These are phyloP conservation scores for Zophobas morio DNA, from an alignment of 1,140 invertebrate species.

Conservation along the genomic window DNA sequence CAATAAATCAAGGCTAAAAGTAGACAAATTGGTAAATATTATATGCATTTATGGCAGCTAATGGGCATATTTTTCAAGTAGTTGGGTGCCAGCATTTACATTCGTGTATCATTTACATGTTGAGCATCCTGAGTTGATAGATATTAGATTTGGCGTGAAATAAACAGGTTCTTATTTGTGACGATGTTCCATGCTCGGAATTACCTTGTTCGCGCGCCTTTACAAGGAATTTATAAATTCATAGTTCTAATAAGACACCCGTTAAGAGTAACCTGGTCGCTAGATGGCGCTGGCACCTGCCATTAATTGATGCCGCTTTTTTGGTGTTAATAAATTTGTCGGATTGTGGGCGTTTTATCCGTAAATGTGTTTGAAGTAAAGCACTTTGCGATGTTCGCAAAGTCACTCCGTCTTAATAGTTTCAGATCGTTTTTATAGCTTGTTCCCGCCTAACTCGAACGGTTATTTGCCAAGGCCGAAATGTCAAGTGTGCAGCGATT, in stretches of 20 bases:
- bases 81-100: conserved; percentile 37
- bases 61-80: conserved; percentile 45
- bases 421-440: conserved; percentile 44
- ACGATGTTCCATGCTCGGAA: background rate
- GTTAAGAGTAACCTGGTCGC: background rate
- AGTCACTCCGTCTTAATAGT: conserved; percentile 48
- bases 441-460: conserved; percentile 38
- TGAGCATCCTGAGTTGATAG: conserved; percentile 24
- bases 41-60: background rate
- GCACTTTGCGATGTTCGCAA: conserved; percentile 44
- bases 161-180: conserved; percentile 30
- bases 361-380: conserved; percentile 23
- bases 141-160: conserved; percentile 47
- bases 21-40: conserved; percentile 39
- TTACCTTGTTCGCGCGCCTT: conserved; percentile 1
- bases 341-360: conserved; percentile 39
- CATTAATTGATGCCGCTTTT: conserved; percentile 15
- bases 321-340: conserved; percentile 33
- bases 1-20: conserved; percentile 7
- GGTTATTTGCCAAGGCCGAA: conserved; percentile 42
- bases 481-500: conserved; percentile 36
- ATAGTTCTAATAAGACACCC: background rate
- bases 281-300: background rate
- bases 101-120: conserved; percentile 40
- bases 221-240: conserved; percentile 13